phyloP scores from a whole-genome alignment of 1,140 invertebrate genomes.

The Bombus cullumanus region DNA sequence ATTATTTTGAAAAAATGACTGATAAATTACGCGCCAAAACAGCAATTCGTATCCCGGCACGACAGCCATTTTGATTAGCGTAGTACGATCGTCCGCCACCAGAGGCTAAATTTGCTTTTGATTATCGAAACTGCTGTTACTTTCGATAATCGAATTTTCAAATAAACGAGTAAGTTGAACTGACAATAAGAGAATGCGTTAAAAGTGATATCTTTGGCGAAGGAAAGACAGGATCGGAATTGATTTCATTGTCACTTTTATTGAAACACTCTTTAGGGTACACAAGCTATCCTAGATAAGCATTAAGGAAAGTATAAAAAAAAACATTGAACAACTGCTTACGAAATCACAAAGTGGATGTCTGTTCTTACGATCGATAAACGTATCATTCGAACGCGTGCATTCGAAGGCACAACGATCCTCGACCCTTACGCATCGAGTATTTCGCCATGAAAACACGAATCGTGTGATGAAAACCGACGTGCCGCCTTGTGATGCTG shows the following conservation, averaged over 20 bases:
- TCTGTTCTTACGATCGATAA: slow-evolving; percentile 73
- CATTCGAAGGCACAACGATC: slow-evolving; percentile 81
- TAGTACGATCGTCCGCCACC: not conserved
- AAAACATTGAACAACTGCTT: slow-evolving; percentile 77
- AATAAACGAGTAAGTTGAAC: not conserved
- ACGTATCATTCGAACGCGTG: slow-evolving; percentile 71
- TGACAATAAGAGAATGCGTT: not conserved
- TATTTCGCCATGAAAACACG: slow-evolving; percentile 78
- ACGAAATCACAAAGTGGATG: slow-evolving; percentile 81
- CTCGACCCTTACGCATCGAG: slow-evolving; percentile 81
- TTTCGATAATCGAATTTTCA: slow-evolving; percentile 3
- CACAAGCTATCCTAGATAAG: slow-evolving; percentile 81
- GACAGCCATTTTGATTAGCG: not conserved
- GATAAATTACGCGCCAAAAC: not conserved
- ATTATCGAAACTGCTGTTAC: not conserved
- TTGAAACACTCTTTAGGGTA: slow-evolving; percentile 82
- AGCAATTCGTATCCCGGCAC: slow-evolving; percentile 3
- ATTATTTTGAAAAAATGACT: not conserved
- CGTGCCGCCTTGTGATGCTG: not conserved
- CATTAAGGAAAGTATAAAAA: slow-evolving; percentile 80
- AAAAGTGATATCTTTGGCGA: too few relatives aligned
- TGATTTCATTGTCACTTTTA: slow-evolving; percentile 80
- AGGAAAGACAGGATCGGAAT: not conserved
- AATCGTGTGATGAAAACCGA: not conserved
- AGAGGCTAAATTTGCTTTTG: not conserved